Conservation (phyloP, 2,113 vertebrate species). For the Plecotus auritus region DNA sequence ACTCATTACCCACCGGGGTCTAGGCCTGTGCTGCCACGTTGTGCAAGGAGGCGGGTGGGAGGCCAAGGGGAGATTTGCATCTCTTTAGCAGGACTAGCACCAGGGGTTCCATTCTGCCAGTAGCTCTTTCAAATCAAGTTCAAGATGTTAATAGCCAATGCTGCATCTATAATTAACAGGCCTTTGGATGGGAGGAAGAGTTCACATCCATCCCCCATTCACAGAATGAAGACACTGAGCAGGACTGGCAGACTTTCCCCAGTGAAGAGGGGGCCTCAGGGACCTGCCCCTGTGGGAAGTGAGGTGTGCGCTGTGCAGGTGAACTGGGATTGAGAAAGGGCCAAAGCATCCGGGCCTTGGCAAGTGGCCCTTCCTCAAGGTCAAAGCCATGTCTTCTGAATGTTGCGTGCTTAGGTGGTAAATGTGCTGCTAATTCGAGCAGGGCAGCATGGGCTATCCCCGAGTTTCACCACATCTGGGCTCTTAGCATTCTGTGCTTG, state of each 20-base stretch:
- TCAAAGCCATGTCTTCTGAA: not conserved
- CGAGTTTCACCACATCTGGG: not conserved
- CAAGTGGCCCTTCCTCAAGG: not conserved
- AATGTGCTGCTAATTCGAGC: not conserved
- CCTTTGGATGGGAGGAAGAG: constrained; percentile 68
- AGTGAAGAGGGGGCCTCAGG: not conserved
- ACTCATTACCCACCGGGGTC: constrained; percentile 66
- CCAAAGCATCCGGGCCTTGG: not conserved
- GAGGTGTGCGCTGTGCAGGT: not conserved
- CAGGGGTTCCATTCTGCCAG: constrained; percentile 71
- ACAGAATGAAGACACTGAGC: constrained; percentile 86
- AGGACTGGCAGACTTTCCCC: constrained; percentile 87
- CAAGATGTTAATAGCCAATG: constrained; percentile 90
- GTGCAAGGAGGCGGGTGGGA: constrained; percentile 51
- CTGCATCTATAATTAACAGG: constrained; percentile 84
- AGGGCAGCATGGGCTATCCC: not conserved
- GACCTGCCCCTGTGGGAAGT: not conserved
- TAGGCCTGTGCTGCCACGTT: not conserved
- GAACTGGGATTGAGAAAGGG: not conserved
- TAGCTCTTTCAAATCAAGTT: constrained; percentile 86
- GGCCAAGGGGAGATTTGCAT: constrained; percentile 56
- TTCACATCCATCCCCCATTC: constrained; percentile 79
- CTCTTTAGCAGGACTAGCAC: constrained; percentile 60
- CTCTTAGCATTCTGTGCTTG: not conserved
- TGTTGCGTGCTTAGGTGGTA: not conserved